A percentile compares a stretch with the other conserved stretches of the same genome.
Conservation (phyloP, 2,113 vertebrate species). For the Austrofundulus limnaeus region DNA sequence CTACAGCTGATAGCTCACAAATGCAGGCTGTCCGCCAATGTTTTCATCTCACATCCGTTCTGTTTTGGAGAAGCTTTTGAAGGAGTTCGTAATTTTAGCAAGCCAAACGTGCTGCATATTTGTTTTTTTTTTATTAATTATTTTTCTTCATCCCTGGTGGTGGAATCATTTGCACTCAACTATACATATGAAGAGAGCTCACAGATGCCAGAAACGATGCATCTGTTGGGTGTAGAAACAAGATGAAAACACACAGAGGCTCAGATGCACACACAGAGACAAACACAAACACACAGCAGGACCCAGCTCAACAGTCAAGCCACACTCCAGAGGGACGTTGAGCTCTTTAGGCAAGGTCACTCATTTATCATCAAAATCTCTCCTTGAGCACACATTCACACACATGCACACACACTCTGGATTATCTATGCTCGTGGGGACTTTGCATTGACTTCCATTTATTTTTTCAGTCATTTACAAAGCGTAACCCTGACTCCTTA, state of each 20-base stretch:
- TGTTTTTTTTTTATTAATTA: conserved; percentile 45
- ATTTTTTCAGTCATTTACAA: no score
- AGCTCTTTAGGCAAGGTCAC: conserved; percentile 72
- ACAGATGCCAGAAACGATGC: conserved; percentile 45
- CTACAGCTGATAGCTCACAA: conserved; percentile 21
- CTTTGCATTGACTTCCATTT: no score
- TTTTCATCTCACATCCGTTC: conserved; percentile 57
- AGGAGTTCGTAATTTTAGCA: conserved; percentile 61
- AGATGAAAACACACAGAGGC: conserved; percentile 10
- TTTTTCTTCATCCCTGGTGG: conserved; percentile 44
- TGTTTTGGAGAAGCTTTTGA: conserved; percentile 41
- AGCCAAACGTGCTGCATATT: conserved; percentile 42
- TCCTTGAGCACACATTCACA: conserved; percentile 25
- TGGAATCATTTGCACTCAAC: conserved; percentile 46
- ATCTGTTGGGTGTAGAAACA: conserved; percentile 33
- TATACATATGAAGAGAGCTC: conserved; percentile 46
- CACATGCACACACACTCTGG: conserved; percentile 6
- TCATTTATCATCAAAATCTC: conserved; percentile 70
- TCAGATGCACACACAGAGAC: neutral
- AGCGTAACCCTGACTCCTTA: no score
- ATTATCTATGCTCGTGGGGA: no score
- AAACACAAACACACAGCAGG: conserved; percentile 14
- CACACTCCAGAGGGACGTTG: conserved; percentile 49
- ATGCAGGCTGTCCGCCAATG: conserved; percentile 47
- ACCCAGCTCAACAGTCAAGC: conserved; percentile 47